phyloP scores from a whole-genome alignment of 1,140 invertebrate species.

The Laupala kohalensis region DNA sequence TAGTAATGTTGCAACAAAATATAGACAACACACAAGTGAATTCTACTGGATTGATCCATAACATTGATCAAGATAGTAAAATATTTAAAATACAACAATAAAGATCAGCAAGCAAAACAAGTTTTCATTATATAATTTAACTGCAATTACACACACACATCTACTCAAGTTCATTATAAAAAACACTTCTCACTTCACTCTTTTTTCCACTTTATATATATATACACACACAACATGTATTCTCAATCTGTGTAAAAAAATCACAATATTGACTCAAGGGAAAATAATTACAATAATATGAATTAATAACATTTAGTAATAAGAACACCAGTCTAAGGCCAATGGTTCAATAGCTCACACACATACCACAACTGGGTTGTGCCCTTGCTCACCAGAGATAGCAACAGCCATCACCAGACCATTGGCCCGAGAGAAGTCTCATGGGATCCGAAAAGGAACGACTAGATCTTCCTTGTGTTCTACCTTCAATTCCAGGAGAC shows the following conservation, averaged over 20 bases:
- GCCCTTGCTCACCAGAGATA: not conserved
- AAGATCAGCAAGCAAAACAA: too few species aligned
- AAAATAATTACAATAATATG: not conserved
- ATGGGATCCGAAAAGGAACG: conserved; percentile 53
- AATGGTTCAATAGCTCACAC: not conserved
- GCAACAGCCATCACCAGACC: not conserved
- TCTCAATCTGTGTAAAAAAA: not conserved
- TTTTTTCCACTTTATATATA: too few species aligned
- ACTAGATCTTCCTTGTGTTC: conserved; percentile 71
- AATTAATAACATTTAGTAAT: not conserved
- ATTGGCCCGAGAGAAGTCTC: conserved; percentile 12
- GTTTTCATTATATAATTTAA: too few species aligned
- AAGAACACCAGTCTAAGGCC: not conserved
- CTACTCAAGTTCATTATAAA: too few species aligned
- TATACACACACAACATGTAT: not conserved
- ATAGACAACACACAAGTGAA: too few species aligned
- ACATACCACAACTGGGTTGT: not conserved
- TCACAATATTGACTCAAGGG: not conserved
- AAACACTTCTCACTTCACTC: too few species aligned
- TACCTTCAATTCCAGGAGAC: conserved; percentile 55
- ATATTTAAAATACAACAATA: too few species aligned
- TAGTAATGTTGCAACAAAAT: too few species aligned
- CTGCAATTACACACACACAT: too few species aligned
- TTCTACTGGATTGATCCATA: too few species aligned
- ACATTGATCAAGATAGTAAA: too few species aligned